Evolutionary conservation across 2,113 vertebrate genomes (phyloP), one percentile per base, ranked within the genome.

Genomic region (Pachyramphus minor): DNA sequence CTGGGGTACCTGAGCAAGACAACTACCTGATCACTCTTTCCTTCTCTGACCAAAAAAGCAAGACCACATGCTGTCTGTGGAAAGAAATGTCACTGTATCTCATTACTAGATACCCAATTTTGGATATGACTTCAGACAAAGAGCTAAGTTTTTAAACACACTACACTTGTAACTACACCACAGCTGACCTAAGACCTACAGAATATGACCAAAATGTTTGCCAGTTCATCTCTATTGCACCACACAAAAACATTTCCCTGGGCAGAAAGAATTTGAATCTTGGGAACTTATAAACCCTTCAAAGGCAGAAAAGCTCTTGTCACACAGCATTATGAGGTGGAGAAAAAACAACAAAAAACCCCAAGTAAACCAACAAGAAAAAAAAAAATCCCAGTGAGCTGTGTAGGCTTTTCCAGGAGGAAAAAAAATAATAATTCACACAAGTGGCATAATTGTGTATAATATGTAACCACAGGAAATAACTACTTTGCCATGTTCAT

Each of bases 401-500:
- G 25, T 23, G 27, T 33, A 72, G 62, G 58, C 30, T 92, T 89
- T 94, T 69, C 60, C 72, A 82, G 53, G 50, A 58, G 21, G 45
- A 80, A 90, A 90, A n/a, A 90, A 92, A 75, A 41, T 22, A 59
- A 31, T 39, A 75, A 90, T 45, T 92, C 68, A 75, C 47, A 78
- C 52, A 60, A 94, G 88, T 64, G 31, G 47, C 39, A 80, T 97
- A 97, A 96, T 93, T 95, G 68, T 69, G 81, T 75, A 94, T 91
- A 92, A 92, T 95, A 94, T 44, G 73, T 75, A 96, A 85, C 91
- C 94, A 81, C 78, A 75, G 91, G 89, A 96, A 96, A 96, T 86
- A 95, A 68, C 64, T 91, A 33, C 86, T 96, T 90, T 80, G 20
- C 79, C 68, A 58, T 52, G 87, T 68, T 96, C 75, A 96, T 42